Evolutionary conservation across 1,140 invertebrate species (phyloP), one percentile per base, ranked within the genome.

Genomic region (Pogonomyrmex californicus): DNA sequence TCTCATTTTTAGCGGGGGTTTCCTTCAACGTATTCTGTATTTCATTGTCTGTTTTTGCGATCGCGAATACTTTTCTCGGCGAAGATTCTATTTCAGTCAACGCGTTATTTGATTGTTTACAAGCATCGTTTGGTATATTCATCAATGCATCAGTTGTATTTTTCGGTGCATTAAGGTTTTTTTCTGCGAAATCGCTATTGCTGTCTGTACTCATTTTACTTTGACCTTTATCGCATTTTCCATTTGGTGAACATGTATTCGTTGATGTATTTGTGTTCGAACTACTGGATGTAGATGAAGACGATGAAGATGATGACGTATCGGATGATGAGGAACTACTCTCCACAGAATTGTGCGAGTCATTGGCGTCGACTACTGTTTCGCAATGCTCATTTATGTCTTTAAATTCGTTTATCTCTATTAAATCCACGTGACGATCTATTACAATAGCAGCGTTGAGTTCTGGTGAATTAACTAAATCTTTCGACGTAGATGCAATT

Each of bases 1-100:
- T 83, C 0, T 95, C 94, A 17, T 95, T 91, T 62, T 95, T 95
- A 0, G 87, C 92, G 12, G 94, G 95, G 0, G 94, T 95, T 87
- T 95, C 95, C 66, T 92, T 87, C 0, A 56, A n/a, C 7, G 70
- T 14, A 7, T 17, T 81, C 56, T 89, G 51, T 17, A 90, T 56
- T 12, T 91, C 79, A 2, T 92, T 85, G 0, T 89, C 73, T 2
- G 85, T 90, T 73, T 94, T 93, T 0, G 41, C 54, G 23, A 94
- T 70, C 2, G 91, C 71, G 44, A 95, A 93, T n/a, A 93, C 79
- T 88, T 95, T 95, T 1, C 41, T 12, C 0, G 95, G 94, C 17
- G 95, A 95, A 0, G 65, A 77, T 17, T 86, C 88, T 1, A 33
- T 2, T 66, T 78, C 12, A 9, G 81, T 54, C 14, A 66, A 4